Percentiles rank a stretch among this genome's conserved stretches.
Evolutionary conservation across 1,140 invertebrate genomes (phyloP).

Genomic region (Mya arenaria): DNA sequence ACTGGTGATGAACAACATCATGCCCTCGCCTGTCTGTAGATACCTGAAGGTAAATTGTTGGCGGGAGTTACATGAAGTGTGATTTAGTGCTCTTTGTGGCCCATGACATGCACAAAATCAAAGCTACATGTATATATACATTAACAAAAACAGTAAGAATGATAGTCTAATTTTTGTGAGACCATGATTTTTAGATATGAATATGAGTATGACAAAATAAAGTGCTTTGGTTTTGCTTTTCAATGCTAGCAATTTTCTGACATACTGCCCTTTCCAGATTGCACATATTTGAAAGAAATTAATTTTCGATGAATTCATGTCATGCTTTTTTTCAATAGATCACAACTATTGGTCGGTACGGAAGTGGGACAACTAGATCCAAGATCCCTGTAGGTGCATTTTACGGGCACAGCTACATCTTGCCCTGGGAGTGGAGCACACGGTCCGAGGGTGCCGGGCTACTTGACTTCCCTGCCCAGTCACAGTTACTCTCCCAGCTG

Average conservation of each 20-base stretch:
- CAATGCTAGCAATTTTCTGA: too few relatives aligned
- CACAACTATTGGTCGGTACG: slow-evolving; percentile 91
- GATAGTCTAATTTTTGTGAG: too few relatives aligned
- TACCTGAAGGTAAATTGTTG: slow-evolving; percentile 94
- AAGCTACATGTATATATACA: too few relatives aligned
- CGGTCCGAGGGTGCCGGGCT: slow-evolving; percentile 70
- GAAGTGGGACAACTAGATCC: slow-evolving; percentile 93
- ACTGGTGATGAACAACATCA: slow-evolving; percentile 92
- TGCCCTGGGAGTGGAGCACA: slow-evolving; percentile 85
- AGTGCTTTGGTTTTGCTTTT: too few relatives aligned
- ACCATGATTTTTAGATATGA: too few relatives aligned
- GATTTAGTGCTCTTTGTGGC: too few relatives aligned
- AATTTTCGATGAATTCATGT: not conserved
- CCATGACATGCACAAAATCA: too few relatives aligned
- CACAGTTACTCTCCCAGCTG: slow-evolving; percentile 75
- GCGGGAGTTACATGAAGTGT: too few relatives aligned
- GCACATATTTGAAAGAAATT: not conserved
- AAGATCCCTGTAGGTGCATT: slow-evolving; percentile 95
- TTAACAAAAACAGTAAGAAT: too few relatives aligned
- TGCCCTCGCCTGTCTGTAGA: slow-evolving; percentile 92
- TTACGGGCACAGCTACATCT: slow-evolving; percentile 92
- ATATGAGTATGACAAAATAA: too few relatives aligned
- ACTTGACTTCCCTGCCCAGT: slow-evolving; percentile 82
- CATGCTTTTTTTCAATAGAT: slow-evolving; percentile 1
- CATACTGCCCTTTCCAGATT: too few relatives aligned